Evolutionary conservation across 2,888 invertebrate species (phyloP).

Genomic region (Ecliptopera silaceata): DNA sequence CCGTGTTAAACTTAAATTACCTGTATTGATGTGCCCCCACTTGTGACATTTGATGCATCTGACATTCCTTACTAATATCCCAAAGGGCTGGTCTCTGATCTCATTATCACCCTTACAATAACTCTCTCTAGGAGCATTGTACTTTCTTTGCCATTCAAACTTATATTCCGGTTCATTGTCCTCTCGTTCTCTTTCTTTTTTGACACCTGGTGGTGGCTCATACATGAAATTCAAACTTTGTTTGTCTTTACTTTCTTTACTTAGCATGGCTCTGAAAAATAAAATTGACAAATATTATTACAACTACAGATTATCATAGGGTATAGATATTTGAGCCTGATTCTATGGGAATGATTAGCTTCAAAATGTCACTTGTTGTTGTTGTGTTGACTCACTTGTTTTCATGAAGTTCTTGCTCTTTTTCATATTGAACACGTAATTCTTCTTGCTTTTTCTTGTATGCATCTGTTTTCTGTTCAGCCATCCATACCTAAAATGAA

Average conservation of each 20-base stretch:
- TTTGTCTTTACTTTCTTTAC: constrained; percentile 99
- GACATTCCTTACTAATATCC: constrained; percentile 98
- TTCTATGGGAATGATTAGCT: neutral
- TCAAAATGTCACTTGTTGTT: neutral
- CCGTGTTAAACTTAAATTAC: constrained; percentile 52
- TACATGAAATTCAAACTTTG: constrained; percentile 99
- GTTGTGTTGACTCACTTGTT: constrained; percentile 92
- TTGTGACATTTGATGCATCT: constrained; percentile 99
- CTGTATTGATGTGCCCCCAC: constrained; percentile 99
- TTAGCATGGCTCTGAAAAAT: constrained; percentile 92
- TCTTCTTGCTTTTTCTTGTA: constrained; percentile 99
- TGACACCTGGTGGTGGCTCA: constrained; percentile 98
- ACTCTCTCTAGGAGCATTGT: constrained; percentile 99
- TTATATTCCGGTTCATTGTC: constrained; percentile 98
- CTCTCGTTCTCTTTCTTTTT: constrained; percentile 94
- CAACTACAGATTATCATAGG: no score
- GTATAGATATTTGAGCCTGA: no score
- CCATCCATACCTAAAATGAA: constrained; percentile 96
- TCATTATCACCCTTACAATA: constrained; percentile 99
- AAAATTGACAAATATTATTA: neutral
- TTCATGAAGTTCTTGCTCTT: constrained; percentile 98
- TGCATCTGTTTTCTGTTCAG: constrained; percentile 98
- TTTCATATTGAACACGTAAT: constrained; percentile 97
- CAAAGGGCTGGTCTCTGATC: constrained; percentile 99
- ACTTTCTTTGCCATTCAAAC: constrained; percentile 99